Base-by-base conservation (phyloP, 2,888 invertebrate species). In the Oasisia sp. region DNA sequence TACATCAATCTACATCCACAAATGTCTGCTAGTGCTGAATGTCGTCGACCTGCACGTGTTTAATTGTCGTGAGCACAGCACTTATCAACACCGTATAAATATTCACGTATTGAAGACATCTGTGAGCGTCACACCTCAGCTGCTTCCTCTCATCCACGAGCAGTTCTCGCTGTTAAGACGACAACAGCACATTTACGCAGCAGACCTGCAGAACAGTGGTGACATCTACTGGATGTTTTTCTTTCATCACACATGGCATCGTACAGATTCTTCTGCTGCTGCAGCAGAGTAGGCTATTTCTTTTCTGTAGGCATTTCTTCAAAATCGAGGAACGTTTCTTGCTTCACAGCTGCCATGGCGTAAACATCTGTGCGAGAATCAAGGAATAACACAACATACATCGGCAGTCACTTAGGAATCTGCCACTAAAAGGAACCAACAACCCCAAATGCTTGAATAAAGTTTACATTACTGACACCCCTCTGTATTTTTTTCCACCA, bases 251-350 rank as follows among this genome's bases (percentile, higher is more conserved):
- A 74, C n/a, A 74, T 74, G 5, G 27, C 74, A 74, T 74, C 74
- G 14, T 27, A 74, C 27, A 74, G 27, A 74, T 74, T 74, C 19
- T 74, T 74, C n/a, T 19, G 14, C 19, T 9, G 44, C 32, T 14
- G 32, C 91, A 89, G 11, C 89, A n/a, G 92, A 91, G 27, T 58
- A 91, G 89, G 91, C n/a, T 50, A 91, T 93, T 92, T 92, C 92
- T 93, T 92, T 89, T 58, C 89, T 38, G 93, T 93, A 38, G 98
- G 98, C 27, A 94, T 92, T 95, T 98, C 98, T 94, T 99, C 98
- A 95, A 99, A 98, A 96, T 99, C 98, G 93, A 99, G 97, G 97
- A 99, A 99, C 91, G 97, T 98, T 96, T 99, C 99, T 96, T 99
- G 99, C 95, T 98, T 98, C 91, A 99, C 98, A 11, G 99, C 97